A percentile compares a stretch with the other conserved stretches of the same genome.
Conservation (phyloP, 2,888 invertebrate species). For the Epinotia demarniana region DNA sequence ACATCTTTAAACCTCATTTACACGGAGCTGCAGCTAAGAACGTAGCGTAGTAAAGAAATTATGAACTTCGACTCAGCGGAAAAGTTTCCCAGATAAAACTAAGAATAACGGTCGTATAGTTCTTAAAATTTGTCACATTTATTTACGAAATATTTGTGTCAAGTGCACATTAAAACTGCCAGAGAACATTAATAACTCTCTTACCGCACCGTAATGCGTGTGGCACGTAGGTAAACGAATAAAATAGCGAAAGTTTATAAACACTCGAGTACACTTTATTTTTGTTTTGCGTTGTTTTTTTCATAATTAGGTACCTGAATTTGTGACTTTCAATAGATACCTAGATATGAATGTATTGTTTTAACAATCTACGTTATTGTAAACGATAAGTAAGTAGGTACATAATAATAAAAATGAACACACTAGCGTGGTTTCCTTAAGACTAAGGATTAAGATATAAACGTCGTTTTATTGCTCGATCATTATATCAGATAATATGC, state of each 20-base stretch:
- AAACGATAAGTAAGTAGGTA: no score
- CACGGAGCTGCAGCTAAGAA: not conserved
- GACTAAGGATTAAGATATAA: no score
- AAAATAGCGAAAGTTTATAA: not conserved
- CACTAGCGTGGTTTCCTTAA: no score
- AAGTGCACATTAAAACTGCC: conserved; percentile 24
- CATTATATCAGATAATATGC: no score
- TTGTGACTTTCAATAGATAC: no score
- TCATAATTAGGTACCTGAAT: no score
- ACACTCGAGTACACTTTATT: not conserved
- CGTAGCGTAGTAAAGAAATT: conserved; percentile 6
- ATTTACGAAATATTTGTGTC: conserved; percentile 27
- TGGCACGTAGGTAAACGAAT: not conserved
- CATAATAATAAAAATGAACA: no score
- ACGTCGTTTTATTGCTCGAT: no score
- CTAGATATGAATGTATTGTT: no score
- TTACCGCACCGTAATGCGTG: conserved; percentile 8
- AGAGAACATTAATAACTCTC: conserved; percentile 32
- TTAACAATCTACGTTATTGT: no score
- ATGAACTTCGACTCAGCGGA: conserved; percentile 8
- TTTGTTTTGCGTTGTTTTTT: no score
- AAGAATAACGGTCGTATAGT: conserved; percentile 19
- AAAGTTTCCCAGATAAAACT: conserved; percentile 19
- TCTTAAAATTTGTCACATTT: conserved; percentile 8
- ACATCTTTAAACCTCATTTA: conserved; percentile 7